A percentile compares a stretch with the other conserved stretches of the same genome.
These are phyloP conservation scores for Rhimphoctona megacephalus DNA, from an alignment of 2,888 invertebrate genomes.

Conservation along the genomic window DNA sequence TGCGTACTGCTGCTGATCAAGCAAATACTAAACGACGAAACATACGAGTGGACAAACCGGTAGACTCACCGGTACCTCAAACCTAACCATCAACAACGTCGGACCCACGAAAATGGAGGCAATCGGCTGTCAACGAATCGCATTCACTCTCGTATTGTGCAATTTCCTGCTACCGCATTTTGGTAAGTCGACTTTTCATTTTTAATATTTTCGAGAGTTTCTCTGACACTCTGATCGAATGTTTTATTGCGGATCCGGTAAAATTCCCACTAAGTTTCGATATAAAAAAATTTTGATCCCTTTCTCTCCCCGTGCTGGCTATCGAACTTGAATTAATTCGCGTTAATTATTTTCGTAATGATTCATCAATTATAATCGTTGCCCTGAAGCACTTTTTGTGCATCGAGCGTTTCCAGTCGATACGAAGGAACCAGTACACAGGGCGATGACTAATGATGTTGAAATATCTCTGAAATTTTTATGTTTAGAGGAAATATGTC, in stretches of 20 bases:
- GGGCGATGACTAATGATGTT: not conserved
- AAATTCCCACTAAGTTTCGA: not conserved
- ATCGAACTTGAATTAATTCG: not conserved
- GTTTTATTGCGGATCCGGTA: not conserved
- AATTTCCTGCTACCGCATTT: slow-evolving; percentile 76
- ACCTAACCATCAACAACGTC: not conserved
- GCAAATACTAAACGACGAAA: slow-evolving; percentile 35
- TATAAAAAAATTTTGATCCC: not conserved
- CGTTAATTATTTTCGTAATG: not conserved
- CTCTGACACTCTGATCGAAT: not conserved
- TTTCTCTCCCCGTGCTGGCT: slow-evolving; percentile 2
- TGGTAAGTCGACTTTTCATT: slow-evolving; percentile 75
- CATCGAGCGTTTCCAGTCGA: not conserved
- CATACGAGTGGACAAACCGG: not conserved
- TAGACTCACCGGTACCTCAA: slow-evolving; percentile 12
- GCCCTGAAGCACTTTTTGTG: not conserved
- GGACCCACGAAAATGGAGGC: slow-evolving; percentile 76
- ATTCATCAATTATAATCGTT: not conserved
- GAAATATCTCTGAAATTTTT: not conserved
- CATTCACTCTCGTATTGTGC: slow-evolving; percentile 79
- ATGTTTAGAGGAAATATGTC: not conserved
- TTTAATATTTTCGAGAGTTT: not conserved
- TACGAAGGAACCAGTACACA: not conserved
- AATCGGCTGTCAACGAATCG: slow-evolving; percentile 75
- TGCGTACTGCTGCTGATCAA: slow-evolving; percentile 46